Evolutionary conservation across 2,888 invertebrate genomes (phyloP).

Genomic region (Leptinotarsa rubiginosa): DNA sequence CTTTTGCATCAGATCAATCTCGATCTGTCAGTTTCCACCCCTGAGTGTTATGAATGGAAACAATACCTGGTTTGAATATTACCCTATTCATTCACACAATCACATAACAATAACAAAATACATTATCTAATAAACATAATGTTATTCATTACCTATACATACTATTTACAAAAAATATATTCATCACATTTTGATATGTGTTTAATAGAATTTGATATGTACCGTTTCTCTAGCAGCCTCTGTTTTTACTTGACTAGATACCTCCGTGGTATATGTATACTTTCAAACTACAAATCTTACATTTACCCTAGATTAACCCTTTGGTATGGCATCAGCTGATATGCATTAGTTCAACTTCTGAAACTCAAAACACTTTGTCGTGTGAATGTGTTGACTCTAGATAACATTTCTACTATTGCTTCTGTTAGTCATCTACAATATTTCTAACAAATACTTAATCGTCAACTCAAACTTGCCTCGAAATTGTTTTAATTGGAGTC

Average conservation of each 20-base stretch:
- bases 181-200: slow-evolving; percentile 56
- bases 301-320: slow-evolving; percentile 35
- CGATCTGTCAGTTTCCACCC: background rate
- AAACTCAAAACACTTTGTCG: slow-evolving; percentile 8
- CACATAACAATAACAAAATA: slow-evolving; percentile 42
- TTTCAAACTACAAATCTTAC: slow-evolving; percentile 37
- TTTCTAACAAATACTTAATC: slow-evolving; percentile 21
- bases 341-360: slow-evolving; percentile 38
- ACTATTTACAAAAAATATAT: slow-evolving; percentile 51
- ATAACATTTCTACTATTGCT: slow-evolving; percentile 50
- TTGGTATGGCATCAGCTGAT: slow-evolving; percentile 44
- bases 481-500: background rate
- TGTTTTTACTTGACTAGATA: slow-evolving; percentile 37
- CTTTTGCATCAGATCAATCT: background rate
- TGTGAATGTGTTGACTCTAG: slow-evolving; percentile 39
- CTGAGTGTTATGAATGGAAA: slow-evolving; percentile 14
- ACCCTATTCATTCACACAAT: slow-evolving; percentile 42
- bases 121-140: slow-evolving; percentile 34
- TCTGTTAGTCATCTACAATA: slow-evolving; percentile 30
- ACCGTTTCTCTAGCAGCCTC: slow-evolving; percentile 46
- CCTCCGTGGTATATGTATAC: slow-evolving; percentile 23
- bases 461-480: slow-evolving; percentile 22
- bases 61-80: slow-evolving; percentile 29
- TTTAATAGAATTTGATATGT: slow-evolving; percentile 49
- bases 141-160: slow-evolving; percentile 37